Base-by-base conservation (phyloP, 1,140 invertebrate species). In the Drosophila orena region DNA sequence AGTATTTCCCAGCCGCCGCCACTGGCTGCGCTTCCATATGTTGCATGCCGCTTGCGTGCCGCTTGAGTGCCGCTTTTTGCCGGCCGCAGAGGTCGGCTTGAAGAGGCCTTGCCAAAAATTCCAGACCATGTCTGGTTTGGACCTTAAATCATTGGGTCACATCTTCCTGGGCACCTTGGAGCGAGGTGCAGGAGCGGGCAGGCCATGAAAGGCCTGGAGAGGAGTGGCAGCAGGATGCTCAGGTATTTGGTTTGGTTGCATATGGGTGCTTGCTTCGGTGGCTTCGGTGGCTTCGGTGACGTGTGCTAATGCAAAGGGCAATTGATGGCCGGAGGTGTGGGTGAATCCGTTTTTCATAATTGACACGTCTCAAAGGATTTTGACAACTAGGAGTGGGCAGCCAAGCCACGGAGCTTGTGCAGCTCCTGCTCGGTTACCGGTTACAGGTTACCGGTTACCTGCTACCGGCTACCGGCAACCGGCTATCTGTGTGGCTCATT, bases 1-100 rank as follows among this genome's bases (percentile, higher is more conserved):
- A 65, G 44, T 20, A 66, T 76, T 62, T 81, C 30, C 66, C 53
- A 56, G 55, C 34, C 46, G 57, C 75, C 75, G 57, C 75, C 75
- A 71, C 59, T 76, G 54, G 22, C 64, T 46, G 35, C 54, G 35
- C 46, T 24, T 46, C 17, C 34, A 37, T 37, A 8, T 6, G 12
- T 53, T 4, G 37, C 38, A 1, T 42, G 40, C 24, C 35, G 43
- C 44, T 46, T 66, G n/a, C n/a, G 4, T 42, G 40, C 24, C 35
- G 43, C 44, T 46, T 66, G n/a, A n/a, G 4, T 42, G 40, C 24
- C 35, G 43, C 44, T 46, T 66, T 70, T 62, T 72, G 30, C 7
- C 24, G 66, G 27, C 53, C 24, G 0, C 34, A 37, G 12, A 61
- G 47, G 70, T 72, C 69, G 22, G 38, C 15, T 35, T 10, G 27